Percentiles rank a stretch among this genome's conserved stretches.
phyloP scores from a whole-genome alignment of 2,888 invertebrate species.

The Tetranychus piercei region DNA sequence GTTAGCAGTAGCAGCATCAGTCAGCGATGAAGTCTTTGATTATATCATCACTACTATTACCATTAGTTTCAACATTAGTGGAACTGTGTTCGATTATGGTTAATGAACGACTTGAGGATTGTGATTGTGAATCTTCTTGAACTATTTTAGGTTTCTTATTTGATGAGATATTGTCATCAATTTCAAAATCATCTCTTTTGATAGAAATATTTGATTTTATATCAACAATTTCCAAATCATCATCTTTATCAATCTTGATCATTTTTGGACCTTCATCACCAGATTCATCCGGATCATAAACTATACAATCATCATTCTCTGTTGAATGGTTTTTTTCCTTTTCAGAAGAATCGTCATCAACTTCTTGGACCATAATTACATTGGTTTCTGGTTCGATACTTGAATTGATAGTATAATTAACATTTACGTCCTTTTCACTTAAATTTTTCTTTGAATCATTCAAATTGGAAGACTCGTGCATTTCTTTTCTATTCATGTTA shows the following conservation, averaged over 20 bases:
- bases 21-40: background rate
- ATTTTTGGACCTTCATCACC: background rate
- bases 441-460: background rate
- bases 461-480: background rate
- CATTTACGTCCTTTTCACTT: background rate
- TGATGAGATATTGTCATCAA: background rate
- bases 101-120: background rate
- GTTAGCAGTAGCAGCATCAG: background rate
- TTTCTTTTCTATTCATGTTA: background rate
- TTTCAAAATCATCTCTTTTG: background rate
- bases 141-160: background rate
- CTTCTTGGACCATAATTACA: background rate
- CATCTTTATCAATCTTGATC: background rate
- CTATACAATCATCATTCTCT: background rate
- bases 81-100: background rate
- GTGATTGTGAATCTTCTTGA: background rate
- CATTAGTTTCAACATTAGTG: background rate
- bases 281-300: background rate
- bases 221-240: background rate
- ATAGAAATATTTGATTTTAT: background rate
- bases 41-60: background rate
- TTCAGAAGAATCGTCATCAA: background rate
- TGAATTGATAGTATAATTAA: too few species aligned
- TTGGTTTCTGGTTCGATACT: background rate
- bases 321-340: background rate